Base-by-base conservation (phyloP, 2,888 invertebrate species). In the Thecocarcelia acutangulata region DNA sequence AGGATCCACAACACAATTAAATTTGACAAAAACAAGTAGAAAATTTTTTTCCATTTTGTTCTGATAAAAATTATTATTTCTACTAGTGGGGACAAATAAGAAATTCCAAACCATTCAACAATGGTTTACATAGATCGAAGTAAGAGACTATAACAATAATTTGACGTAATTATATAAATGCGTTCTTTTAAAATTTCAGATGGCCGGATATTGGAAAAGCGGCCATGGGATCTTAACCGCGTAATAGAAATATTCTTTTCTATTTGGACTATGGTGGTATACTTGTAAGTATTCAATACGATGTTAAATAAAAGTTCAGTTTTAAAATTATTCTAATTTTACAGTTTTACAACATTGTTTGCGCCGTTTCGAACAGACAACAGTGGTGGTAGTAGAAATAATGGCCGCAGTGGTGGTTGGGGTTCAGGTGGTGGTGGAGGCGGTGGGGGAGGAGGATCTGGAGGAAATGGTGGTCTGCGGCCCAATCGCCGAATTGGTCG, bases 211-310 rank as follows among this genome's bases (percentile, higher is more conserved):
- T 86, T 86, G 84, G 86, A 87, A 76, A 86, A 85, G 56, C 86
- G 88, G 64, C 89, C 88, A 81, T 88, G 88, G 88, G 86, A 87
- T 78, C 77, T 85, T 73, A 83, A 84, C 4, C 87, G 88, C 9
- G 17, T 88, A 33, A 64, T 86, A 3, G 87, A 84, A 75, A 85
- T 88, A 17, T 87, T 88, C 46, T 33, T 84, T 4, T 84, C 84
- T 2, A 54, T 88, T 11, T 88, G 88, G 88, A 82, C 86, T 24
- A 15, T 87, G 17, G 73, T 88, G 1, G 42, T 86, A n/a, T 85
- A 88, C 40, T 87, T 88, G 88, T 88, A 85, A 86, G 87, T 73
- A 42, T n/a, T 13, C 8, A 15, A n/a, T 1, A 24, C n/a, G 12
- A 28, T 1, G 2, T 12, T 11, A 24, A 28, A 28, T 28, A 6